phyloP scores from a whole-genome alignment of 37 sponge, comb jelly and placozoan species.

The Halichondria panicea region DNA sequence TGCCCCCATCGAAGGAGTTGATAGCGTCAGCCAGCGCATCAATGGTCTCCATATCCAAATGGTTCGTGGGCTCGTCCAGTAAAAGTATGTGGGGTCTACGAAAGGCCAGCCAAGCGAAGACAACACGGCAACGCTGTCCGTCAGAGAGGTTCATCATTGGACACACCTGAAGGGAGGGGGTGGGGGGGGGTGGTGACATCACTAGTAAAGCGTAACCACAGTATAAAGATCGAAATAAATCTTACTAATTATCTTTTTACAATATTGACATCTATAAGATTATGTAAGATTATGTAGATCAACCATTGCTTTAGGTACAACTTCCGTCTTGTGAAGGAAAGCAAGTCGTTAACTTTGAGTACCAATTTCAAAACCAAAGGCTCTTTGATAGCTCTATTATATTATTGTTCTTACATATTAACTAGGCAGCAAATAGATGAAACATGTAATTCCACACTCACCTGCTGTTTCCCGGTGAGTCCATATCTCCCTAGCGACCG shows the following conservation, averaged over 20 bases:
- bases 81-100: conserved; percentile 85
- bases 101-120: conserved; percentile 94
- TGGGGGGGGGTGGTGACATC: background rate
- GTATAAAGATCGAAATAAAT: no score
- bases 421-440: no score
- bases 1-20: conserved; percentile 85
- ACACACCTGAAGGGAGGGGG: conserved; percentile 58
- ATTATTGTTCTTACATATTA: no score
- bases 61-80: conserved; percentile 96
- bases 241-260: no score
- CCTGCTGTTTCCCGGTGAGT: conserved; percentile 91
- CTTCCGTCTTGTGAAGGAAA: no score
- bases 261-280: no score
- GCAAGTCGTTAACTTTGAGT: no score
- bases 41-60: conserved; percentile 96
- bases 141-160: conserved; percentile 91
- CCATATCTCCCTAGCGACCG: conserved; percentile 86
- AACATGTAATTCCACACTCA: background rate
- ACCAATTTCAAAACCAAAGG: no score
- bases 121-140: conserved; percentile 90
- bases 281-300: no score
- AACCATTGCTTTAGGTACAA: no score
- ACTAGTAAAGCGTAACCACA: no score
- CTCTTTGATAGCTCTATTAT: no score
- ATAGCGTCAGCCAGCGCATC: conserved; percentile 92